Percentiles rank a stretch among this genome's conserved stretches.
Conservation (phyloP, 2,797 vertebrate genomes). For the Sus cebifrons region DNA sequence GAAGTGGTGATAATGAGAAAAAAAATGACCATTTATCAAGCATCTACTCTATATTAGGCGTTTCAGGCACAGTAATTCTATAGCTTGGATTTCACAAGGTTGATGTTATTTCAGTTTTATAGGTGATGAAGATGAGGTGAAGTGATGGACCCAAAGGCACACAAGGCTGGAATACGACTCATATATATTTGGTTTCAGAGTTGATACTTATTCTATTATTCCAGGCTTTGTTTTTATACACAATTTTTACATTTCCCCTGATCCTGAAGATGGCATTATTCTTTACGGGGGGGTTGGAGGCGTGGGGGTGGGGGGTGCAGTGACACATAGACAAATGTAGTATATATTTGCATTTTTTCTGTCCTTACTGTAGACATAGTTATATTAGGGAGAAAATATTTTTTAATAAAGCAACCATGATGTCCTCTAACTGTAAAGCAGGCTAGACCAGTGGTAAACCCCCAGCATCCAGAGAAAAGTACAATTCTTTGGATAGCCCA, state of each 20-base stretch:
- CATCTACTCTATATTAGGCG: not conserved
- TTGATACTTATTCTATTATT: not conserved
- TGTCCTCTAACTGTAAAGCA: not conserved
- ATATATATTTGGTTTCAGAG: constrained; percentile 11
- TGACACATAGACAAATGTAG: constrained; percentile 38
- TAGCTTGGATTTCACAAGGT: not conserved
- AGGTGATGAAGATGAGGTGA: not conserved
- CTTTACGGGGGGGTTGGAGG: not conserved
- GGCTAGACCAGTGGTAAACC: not conserved
- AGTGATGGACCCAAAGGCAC: not conserved
- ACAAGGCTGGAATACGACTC: not conserved
- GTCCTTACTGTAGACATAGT: not conserved
- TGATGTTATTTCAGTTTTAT: constrained; percentile 7
- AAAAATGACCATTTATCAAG: not conserved
- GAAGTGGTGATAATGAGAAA: not conserved
- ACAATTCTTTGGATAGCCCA: not conserved
- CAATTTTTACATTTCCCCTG: not conserved
- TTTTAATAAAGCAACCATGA: constrained; percentile 26
- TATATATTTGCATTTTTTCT: constrained; percentile 19
- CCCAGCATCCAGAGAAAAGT: not conserved
- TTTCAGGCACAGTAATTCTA: not conserved
- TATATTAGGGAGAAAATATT: not conserved
- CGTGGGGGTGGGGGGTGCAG: not conserved
- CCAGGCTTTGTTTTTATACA: not conserved
- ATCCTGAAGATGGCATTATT: constrained; percentile 21